Evolutionary conservation across 2,797 vertebrate genomes (phyloP), one percentile per base, ranked within the genome.

Genomic region (Acomys russatus): DNA sequence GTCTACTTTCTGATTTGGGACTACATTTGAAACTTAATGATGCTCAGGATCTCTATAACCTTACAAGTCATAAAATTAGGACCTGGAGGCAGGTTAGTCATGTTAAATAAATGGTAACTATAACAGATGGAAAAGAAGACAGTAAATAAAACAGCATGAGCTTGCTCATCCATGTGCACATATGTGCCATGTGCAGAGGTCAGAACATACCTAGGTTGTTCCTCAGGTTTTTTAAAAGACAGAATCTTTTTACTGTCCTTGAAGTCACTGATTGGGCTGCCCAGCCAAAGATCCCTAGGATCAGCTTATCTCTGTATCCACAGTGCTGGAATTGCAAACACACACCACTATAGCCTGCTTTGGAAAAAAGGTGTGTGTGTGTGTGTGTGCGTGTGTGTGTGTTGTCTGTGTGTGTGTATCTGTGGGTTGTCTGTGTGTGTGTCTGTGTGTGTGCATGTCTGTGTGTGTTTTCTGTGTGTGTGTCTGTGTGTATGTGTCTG

Each of bases 1-100:
- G 66, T 51, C 3, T 25, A 25, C 33, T 89, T 90, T 93, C 78
- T 90, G 56, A 96, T 71, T 25, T n/a, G 44, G 95, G 70, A n/a
- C 49, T 59, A 25, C 78, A 7, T 80, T 88, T 80, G 23, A 71
- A 74, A 93, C 25, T 87, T 84, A 83, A 15, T 49, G 91, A 17
- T 33, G 61, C 44, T 25, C 68, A 2, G 5, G 49, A 59, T 93
- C 44, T 68, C 18, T 71, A 3, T 44, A 25, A 71, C 17, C 25
- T 88, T 83, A 35, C 56, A 3, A 66, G 11, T 6, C 84, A 3
- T 54, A 90, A 73, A 84, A 30, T 80, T 28, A 92, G 3, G 12
- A 94, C 70, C 4, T 9, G 61, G 17, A 1, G 15, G 10, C 7
- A 91, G 28, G 33, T 44, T 35, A 83, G 25, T 66, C 59, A 87